Evolutionary conservation across 2,888 invertebrate species (phyloP).

Genomic region (Galerucella pusilla): DNA sequence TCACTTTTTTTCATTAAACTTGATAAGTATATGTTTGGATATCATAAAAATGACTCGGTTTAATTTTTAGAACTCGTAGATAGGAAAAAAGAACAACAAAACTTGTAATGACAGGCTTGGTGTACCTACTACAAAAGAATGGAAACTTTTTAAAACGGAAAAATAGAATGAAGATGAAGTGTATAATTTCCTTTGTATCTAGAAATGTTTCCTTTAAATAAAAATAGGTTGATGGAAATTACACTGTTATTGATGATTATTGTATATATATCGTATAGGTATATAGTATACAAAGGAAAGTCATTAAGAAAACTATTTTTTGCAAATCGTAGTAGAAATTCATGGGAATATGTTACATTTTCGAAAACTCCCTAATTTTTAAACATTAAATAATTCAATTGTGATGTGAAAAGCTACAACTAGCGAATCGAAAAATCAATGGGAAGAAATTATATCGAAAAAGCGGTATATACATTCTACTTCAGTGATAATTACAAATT

Average conservation of each 20-base stretch:
- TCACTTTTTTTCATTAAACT: not conserved
- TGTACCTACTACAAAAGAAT: slow-evolving; percentile 3
- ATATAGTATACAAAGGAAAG: too few relatives aligned
- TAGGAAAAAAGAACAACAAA: slow-evolving; percentile 5
- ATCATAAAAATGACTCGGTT: not conserved
- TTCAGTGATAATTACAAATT: not conserved
- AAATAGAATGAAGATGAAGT: slow-evolving; percentile 4
- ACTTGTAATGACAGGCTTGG: slow-evolving; percentile 11
- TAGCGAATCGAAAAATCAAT: too few relatives aligned
- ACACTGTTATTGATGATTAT: slow-evolving; percentile 4
- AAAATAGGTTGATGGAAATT: slow-evolving; percentile 2
- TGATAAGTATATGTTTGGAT: slow-evolving; percentile 10
- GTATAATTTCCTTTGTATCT: slow-evolving; percentile 17
- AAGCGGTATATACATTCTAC: too few relatives aligned
- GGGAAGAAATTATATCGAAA: too few relatives aligned
- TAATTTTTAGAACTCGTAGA: not conserved
- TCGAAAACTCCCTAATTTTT: too few relatives aligned
- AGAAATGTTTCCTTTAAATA: slow-evolving; percentile 5
- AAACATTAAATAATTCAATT: too few relatives aligned
- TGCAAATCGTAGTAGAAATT: too few relatives aligned
- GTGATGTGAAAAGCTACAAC: too few relatives aligned
- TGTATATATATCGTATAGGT: not conserved
- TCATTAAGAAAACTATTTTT: too few relatives aligned
- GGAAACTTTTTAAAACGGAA: slow-evolving; percentile 14
- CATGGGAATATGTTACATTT: too few relatives aligned